Evolutionary conservation across 2,797 vertebrate genomes (phyloP).

Genomic region (Phrynocephalus vlangalii): DNA sequence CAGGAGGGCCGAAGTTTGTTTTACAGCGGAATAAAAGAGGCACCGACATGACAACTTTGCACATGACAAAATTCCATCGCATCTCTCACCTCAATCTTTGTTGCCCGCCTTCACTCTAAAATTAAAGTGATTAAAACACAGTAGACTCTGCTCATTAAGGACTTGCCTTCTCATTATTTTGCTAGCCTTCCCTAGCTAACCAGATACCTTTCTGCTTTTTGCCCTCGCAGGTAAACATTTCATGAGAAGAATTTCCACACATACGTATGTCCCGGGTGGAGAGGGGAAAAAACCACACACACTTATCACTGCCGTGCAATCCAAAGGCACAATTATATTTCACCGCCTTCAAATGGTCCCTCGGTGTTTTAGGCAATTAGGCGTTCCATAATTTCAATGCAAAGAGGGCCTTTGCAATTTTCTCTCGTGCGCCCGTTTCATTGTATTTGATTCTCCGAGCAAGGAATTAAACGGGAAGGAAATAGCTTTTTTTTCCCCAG

Average conservation of each 20-base stretch:
- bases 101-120: no score
- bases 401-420: conserved; percentile 67
- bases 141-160: neutral
- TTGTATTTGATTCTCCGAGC: conserved; percentile 22
- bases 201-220: neutral
- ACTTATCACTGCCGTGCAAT: conserved; percentile 68
- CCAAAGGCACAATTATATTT: conserved; percentile 72
- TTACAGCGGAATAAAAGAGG: no score
- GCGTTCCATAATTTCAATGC: conserved; percentile 66
- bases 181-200: no score
- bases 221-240: conserved; percentile 1
- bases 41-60: no score
- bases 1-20: no score
- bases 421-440: conserved; percentile 46
- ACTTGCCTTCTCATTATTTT: neutral
- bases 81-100: no score
- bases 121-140: no score
- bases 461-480: conserved; percentile 54
- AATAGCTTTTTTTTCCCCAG: conserved; percentile 23
- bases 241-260: conserved; percentile 59
- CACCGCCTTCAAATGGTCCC: conserved; percentile 69
- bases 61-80: no score
- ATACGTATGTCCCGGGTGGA: conserved; percentile 25
- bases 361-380: conserved; percentile 73
- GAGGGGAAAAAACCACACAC: neutral